Base-by-base conservation (phyloP, 1,140 invertebrate genomes). In the Drosophila arizonae region DNA sequence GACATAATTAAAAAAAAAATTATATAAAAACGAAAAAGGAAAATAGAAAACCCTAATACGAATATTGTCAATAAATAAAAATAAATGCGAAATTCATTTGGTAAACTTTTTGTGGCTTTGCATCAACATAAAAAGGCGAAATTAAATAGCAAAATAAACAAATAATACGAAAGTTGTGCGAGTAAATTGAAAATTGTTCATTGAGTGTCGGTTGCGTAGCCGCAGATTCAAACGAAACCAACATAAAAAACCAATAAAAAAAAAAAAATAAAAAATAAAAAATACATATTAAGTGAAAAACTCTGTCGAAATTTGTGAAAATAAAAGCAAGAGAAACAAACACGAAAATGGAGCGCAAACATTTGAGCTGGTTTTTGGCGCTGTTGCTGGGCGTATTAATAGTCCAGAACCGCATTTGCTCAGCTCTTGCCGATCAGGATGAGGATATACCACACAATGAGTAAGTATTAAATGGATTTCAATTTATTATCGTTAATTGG, bases 371-470 rank as follows among this genome's bases (percentile, higher is more conserved):
- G 63, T 81, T 90, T 76, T 48, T 88, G 63, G 81, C 90, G 62
- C 69, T 91, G 55, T 76, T 88, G 60, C 73, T 91, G 76, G 75
- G 82, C 51, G 63, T 89, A 52, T 77, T 91, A 55, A 65, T 90
- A 81, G 81, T 91, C 61, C 79, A 91, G 73, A 78, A 79, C 60
- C 77, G 79, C 65, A 84, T 91, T 76, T 79, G 89, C 41, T 66
- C 64, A 46, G 92, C 92, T 70, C 67, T 92, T 55, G 93, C 92
- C 58, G 95, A 96, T 92, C 95, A 96, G 90, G 95, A 96, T 81
- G 95, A 96, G 93, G 95, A 96, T 90, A 96, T 96, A 87, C 96
- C 95, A 48, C 95, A 96, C 91, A 95, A 95, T 92, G 95, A 96
- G 96, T 96, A 93, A 96, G 95, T 93, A 45, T 6, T 26, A 17